phyloP scores from a whole-genome alignment of 2,113 vertebrate genomes.

The Manacus vitellinus region DNA sequence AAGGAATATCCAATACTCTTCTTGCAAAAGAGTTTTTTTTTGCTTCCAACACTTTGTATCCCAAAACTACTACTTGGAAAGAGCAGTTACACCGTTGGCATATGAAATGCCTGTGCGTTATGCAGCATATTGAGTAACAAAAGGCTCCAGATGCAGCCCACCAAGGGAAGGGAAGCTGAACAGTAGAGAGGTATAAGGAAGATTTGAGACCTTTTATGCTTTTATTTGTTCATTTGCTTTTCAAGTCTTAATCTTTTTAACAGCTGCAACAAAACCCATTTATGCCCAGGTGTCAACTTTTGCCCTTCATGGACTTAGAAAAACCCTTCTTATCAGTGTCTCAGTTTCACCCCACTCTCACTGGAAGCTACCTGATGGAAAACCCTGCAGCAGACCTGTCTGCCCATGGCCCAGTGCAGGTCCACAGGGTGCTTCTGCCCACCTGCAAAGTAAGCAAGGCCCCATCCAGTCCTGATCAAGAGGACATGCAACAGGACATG shows the following conservation, averaged over 20 bases:
- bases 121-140: neutral
- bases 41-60: neutral
- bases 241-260: neutral
- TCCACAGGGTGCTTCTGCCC: neutral
- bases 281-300: neutral
- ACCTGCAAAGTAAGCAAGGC: neutral
- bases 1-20: neutral
- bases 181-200: neutral
- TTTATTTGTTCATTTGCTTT: neutral
- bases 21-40: neutral
- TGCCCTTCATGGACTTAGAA: neutral
- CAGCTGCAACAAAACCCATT: neutral
- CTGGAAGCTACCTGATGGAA: neutral
- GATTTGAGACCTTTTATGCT: neutral
- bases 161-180: neutral
- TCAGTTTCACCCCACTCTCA: neutral
- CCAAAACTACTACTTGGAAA: neutral
- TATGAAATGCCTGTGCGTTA: neutral
- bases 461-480: neutral
- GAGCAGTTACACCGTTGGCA: neutral
- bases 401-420: accelerated
- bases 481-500: neutral
- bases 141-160: neutral
- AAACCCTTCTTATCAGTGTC: neutral
- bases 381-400: neutral